phyloP scores from a whole-genome alignment of 2,888 invertebrate genomes.

The Aquatica leii region DNA sequence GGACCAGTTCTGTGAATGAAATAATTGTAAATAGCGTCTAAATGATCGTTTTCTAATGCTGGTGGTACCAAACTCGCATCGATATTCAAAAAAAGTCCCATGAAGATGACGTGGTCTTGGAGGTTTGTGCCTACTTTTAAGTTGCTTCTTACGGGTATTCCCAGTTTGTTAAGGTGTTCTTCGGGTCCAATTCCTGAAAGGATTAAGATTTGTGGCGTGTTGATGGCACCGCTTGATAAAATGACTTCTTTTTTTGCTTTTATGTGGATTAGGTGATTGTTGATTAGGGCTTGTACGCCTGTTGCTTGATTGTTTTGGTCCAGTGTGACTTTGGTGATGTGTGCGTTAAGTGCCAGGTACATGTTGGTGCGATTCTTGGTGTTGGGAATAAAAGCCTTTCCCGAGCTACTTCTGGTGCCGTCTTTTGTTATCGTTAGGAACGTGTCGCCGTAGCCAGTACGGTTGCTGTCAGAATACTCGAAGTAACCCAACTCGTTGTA shows the following conservation, averaged over 20 bases:
- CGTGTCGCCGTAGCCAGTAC: neutral
- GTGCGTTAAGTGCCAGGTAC: slow-evolving; percentile 63
- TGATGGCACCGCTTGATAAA: slow-evolving; percentile 70
- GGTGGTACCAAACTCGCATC: neutral
- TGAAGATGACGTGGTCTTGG: neutral
- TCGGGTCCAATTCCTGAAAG: slow-evolving; percentile 55
- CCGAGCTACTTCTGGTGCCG: neutral
- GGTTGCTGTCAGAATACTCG: neutral
- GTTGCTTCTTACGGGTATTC: neutral
- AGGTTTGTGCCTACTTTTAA: neutral
- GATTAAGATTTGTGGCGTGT: slow-evolving; percentile 69
- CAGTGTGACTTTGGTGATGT: slow-evolving; percentile 64
- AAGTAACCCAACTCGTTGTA: slow-evolving; percentile 1
- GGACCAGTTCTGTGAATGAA: neutral
- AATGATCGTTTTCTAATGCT: neutral
- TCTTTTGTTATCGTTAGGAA: neutral
- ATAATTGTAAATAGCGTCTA: neutral
- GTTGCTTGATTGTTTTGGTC: slow-evolving; percentile 59
- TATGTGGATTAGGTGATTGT: slow-evolving; percentile 44
- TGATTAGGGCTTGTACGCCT: slow-evolving; percentile 57
- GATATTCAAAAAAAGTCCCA: neutral
- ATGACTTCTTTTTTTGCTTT: slow-evolving; percentile 66
- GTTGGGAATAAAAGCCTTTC: neutral
- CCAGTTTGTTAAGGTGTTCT: neutral
- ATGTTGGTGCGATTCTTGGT: slow-evolving; percentile 64